phyloP scores from a whole-genome alignment of 2,888 invertebrate species.

The Perithous albicinctus region DNA sequence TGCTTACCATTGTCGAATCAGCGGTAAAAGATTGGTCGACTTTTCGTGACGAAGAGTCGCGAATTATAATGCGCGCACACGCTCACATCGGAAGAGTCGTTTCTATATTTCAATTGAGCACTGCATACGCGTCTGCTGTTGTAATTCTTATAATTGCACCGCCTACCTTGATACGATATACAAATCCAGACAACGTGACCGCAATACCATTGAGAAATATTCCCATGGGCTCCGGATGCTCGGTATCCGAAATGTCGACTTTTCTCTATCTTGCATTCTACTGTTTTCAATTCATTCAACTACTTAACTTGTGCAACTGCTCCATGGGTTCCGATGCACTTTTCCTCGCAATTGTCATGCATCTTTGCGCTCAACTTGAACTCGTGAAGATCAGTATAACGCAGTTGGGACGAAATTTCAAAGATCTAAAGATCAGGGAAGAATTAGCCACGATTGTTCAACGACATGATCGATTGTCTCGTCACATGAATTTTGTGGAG shows the following conservation, averaged over 20 bases:
- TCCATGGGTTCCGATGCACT: conserved; percentile 46
- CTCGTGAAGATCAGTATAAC: conserved; percentile 24
- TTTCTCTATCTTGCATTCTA: conserved; percentile 43
- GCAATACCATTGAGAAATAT: conserved; percentile 11
- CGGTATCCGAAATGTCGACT: conserved; percentile 13
- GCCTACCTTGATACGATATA: neutral
- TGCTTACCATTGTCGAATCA: conserved; percentile 38
- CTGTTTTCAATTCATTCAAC: conserved; percentile 30
- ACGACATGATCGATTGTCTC: conserved; percentile 7
- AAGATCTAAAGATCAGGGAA: neutral
- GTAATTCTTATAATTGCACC: conserved; percentile 37
- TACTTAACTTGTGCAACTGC: conserved; percentile 27
- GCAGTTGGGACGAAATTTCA: neutral
- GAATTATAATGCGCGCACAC: conserved; percentile 50
- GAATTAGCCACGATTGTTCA: neutral
- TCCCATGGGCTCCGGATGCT: conserved; percentile 61
- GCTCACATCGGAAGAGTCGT: conserved; percentile 53
- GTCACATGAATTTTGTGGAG: neutral
- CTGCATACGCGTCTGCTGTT: conserved; percentile 43
- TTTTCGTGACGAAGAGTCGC: conserved; percentile 6
- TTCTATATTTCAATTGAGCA: conserved; percentile 54
- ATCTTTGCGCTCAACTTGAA: conserved; percentile 62
- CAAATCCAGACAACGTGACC: no score
- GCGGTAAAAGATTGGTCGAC: conserved; percentile 57
- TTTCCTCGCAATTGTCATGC: conserved; percentile 57